These are phyloP conservation scores for Andinoacara biseriatus DNA, from an alignment of 2,113 vertebrate species.

Conservation along the genomic window DNA sequence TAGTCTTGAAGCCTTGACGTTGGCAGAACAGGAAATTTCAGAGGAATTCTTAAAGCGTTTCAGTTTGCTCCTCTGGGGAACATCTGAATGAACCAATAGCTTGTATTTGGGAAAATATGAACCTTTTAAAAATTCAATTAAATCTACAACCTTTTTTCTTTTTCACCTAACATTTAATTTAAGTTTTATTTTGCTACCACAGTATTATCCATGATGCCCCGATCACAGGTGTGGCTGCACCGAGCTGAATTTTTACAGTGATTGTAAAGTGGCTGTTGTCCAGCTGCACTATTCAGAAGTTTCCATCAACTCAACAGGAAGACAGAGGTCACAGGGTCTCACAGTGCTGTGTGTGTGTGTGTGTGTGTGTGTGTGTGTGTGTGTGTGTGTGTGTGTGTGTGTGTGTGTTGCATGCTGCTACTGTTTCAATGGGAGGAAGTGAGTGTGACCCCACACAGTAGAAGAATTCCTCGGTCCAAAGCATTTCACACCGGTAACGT, in stretches of 20 bases:
- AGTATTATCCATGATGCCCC: neutral
- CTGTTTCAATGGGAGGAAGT: slow-evolving; percentile 76
- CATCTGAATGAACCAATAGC: neutral
- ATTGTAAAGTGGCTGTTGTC: neutral
- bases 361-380: slow-evolving; percentile 16
- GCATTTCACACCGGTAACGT: slow-evolving; percentile 3
- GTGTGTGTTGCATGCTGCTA: slow-evolving; percentile 43
- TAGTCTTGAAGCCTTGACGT: neutral
- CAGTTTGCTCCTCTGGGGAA: neutral
- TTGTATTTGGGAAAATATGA: neutral
- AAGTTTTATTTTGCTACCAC: neutral
- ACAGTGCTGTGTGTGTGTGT: slow-evolving; percentile 10
- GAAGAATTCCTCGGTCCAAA: slow-evolving; percentile 36
- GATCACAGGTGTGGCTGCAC: neutral
- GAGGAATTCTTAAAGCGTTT: neutral
- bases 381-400: slow-evolving; percentile 13
- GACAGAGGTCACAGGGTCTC: slow-evolving; percentile 34
- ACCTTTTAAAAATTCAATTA: neutral
- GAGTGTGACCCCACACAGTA: slow-evolving; percentile 20
- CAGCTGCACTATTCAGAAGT: slow-evolving; percentile 54
- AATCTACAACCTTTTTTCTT: neutral
- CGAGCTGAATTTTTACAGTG: neutral
- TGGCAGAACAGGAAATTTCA: neutral
- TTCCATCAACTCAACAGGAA: slow-evolving; percentile 60
- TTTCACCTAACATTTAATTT: rapidly evolving